Evolutionary conservation across 2,113 vertebrate species (phyloP).

Genomic region (Procavia capensis): DNA sequence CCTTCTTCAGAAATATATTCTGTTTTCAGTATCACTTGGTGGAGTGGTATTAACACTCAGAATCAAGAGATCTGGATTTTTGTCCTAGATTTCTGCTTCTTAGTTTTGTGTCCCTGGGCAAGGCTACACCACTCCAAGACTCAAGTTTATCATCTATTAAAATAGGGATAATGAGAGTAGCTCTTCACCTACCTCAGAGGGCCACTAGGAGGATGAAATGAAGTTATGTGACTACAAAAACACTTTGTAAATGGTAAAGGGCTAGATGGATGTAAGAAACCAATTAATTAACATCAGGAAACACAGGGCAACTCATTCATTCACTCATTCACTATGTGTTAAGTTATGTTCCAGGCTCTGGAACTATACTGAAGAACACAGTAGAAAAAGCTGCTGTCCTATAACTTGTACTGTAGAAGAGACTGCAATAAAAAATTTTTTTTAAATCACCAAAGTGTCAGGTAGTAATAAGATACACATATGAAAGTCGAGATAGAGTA

Average conservation of each 20-base stretch:
- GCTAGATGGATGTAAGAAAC: neutral
- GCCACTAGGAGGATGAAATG: neutral
- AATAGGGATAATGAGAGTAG: neutral
- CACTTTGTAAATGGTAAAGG: constrained; percentile 9
- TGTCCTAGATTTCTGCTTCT: neutral
- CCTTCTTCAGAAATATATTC: neutral
- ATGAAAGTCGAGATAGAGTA: neutral
- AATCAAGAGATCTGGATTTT: neutral
- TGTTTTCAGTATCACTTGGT: neutral
- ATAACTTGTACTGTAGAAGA: constrained; percentile 26
- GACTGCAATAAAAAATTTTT: neutral
- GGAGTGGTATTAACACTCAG: neutral
- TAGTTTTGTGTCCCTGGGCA: neutral
- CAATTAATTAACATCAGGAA: constrained; percentile 33
- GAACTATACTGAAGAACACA: neutral
- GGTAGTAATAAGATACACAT: neutral
- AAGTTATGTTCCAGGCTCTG: neutral
- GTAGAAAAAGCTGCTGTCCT: neutral
- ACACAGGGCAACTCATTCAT: neutral
- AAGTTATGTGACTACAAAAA: neutral
- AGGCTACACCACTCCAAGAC: neutral
- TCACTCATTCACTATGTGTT: neutral
- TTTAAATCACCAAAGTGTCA: neutral
- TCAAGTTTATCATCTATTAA: constrained; percentile 8
- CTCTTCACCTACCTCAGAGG: neutral